Evolutionary conservation across 2,113 vertebrate genomes (phyloP).

Genomic region (Leptobrachium ailaonicum): DNA sequence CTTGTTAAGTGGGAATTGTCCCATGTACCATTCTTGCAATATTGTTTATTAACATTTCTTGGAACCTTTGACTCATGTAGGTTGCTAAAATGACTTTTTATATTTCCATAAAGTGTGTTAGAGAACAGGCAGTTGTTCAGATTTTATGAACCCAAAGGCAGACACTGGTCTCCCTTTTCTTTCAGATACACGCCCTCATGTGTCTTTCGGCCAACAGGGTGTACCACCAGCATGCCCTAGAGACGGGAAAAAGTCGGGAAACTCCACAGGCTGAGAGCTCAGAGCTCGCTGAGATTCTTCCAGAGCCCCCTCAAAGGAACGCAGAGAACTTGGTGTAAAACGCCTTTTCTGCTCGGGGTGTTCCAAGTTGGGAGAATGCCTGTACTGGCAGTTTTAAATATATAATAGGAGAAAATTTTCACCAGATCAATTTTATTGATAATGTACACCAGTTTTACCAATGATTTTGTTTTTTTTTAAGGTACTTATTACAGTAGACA

Average conservation of each 20-base stretch:
- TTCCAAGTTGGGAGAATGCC: conserved; percentile 35
- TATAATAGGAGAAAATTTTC: not conserved
- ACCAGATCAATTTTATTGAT: not conserved
- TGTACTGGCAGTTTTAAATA: conserved; percentile 16
- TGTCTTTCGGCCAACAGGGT: conserved; percentile 65
- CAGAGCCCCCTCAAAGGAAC: conserved; percentile 44
- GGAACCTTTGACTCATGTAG: not conserved
- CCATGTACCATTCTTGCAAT: too few relatives aligned
- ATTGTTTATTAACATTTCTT: too few relatives aligned
- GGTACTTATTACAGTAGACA: not conserved
- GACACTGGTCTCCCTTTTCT: conserved; percentile 54
- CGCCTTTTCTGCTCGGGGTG: conserved; percentile 43
- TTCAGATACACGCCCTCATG: conserved; percentile 70
- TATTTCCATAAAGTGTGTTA: not conserved
- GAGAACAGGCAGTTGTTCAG: not conserved
- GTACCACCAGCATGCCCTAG: conserved; percentile 57
- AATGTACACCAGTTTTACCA: not conserved
- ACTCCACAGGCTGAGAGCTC: conserved; percentile 41
- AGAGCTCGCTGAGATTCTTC: conserved; percentile 48
- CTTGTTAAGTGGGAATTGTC: too few relatives aligned
- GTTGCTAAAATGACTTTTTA: conserved; percentile 4
- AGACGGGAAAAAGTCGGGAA: conserved; percentile 16
- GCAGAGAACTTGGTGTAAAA: conserved; percentile 49
- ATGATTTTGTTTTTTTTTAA: not conserved
- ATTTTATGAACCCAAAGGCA: conserved; percentile 46